Conservation (phyloP, 1,140 invertebrate genomes). For the Lucilia cuprina region DNA sequence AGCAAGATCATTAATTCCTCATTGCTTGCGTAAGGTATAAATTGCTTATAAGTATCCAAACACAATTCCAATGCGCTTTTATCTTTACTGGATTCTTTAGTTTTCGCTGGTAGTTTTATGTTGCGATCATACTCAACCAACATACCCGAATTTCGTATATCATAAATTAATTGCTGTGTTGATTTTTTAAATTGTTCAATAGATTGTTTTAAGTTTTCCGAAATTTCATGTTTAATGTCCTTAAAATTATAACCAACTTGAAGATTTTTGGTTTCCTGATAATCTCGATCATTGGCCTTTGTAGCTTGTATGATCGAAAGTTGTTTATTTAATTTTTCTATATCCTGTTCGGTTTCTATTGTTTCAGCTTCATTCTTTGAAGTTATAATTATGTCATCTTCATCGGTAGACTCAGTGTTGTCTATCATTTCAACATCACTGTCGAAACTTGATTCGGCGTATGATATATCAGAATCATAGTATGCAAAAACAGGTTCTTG, state of each 20-base stretch:
- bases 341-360: constrained; percentile 69
- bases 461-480: constrained; percentile 57
- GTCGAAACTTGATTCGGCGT: constrained; percentile 49
- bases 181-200: constrained; percentile 50
- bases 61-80: constrained; percentile 6
- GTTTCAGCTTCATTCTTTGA: constrained; percentile 85
- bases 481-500: constrained; percentile 53
- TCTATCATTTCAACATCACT: constrained; percentile 45
- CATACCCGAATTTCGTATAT: constrained; percentile 56
- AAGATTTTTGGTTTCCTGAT: constrained; percentile 58
- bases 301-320: constrained; percentile 60
- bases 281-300: constrained; percentile 60
- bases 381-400: constrained; percentile 75
- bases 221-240: constrained; percentile 36
- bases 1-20: constrained; percentile 16
- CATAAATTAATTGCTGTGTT: constrained; percentile 53
- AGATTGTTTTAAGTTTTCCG: constrained; percentile 26
- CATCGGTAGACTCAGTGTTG: constrained; percentile 43
- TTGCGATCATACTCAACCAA: constrained; percentile 49
- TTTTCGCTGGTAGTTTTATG: constrained; percentile 43
- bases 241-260: constrained; percentile 55
- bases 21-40: constrained; percentile 48
- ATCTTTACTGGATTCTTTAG: neutral
- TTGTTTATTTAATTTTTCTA: constrained; percentile 58
- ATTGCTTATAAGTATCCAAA: constrained; percentile 42